Evolutionary conservation across 2,888 invertebrate species (phyloP).

Genomic region (Poecilus cupreus): DNA sequence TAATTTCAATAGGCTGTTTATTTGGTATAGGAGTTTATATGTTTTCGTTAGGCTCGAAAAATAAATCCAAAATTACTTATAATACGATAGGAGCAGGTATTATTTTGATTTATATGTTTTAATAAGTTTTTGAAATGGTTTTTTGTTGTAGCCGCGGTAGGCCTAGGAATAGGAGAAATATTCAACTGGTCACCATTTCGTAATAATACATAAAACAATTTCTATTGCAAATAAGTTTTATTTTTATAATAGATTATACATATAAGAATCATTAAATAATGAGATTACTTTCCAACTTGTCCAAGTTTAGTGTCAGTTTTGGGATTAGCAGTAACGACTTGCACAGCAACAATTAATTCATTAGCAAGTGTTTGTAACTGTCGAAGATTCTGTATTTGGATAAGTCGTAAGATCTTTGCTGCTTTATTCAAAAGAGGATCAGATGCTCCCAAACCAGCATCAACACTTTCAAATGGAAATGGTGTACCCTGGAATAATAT

Average conservation of each 20-base stretch:
- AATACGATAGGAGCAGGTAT: conserved; percentile 68
- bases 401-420: conserved; percentile 84
- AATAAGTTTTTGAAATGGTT: conserved; percentile 9
- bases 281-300: conserved; percentile 84
- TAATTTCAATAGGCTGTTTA: conserved; percentile 68
- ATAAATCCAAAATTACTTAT: conserved; percentile 65
- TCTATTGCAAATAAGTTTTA: conserved; percentile 2
- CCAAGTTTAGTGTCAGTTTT: conserved; percentile 96
- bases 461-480: conserved; percentile 81
- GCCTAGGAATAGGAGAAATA: conserved; percentile 69
- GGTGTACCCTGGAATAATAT: conserved; percentile 76
- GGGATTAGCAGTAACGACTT: conserved; percentile 95
- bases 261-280: not conserved
- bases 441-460: conserved; percentile 80
- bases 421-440: conserved; percentile 82
- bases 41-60: conserved; percentile 65
- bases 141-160: conserved; percentile 66
- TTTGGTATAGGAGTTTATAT: conserved; percentile 69
- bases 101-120: not conserved
- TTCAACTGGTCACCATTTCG: conserved; percentile 69
- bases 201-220: conserved; percentile 44
- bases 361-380: conserved; percentile 95
- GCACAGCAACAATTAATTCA: conserved; percentile 94
- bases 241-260: not conserved
- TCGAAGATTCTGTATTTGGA: conserved; percentile 89